These are phyloP conservation scores for Thinocorus orbignyianus DNA, from an alignment of 2,113 vertebrate genomes.

Conservation along the genomic window DNA sequence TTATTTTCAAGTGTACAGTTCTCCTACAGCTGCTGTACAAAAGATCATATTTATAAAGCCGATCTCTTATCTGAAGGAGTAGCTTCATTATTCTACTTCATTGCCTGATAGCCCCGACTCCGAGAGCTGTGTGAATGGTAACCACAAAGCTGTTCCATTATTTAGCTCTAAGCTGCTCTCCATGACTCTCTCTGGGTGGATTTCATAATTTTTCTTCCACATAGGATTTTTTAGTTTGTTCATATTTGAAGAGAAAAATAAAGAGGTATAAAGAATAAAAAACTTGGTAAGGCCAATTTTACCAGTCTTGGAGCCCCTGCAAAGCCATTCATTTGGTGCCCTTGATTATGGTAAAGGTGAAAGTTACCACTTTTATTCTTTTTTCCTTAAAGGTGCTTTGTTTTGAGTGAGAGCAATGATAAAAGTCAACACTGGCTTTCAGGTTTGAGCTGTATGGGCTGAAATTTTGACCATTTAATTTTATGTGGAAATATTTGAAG, in stretches of 20 bases:
- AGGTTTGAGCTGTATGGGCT: background rate
- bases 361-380: background rate
- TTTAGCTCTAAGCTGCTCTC: conserved; percentile 68
- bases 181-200: conserved; percentile 60
- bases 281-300: conserved; percentile 4
- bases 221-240: conserved; percentile 53
- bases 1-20: conserved; percentile 68
- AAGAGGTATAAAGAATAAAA: conserved; percentile 27
- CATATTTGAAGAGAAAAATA: conserved; percentile 55
- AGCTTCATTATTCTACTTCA: conserved; percentile 69
- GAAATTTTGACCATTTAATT: conserved; percentile 1
- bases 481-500: background rate
- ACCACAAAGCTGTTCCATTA: conserved; percentile 68
- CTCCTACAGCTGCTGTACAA: conserved; percentile 65
- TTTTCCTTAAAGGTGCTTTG: conserved; percentile 25
- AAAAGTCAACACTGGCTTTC: conserved; percentile 24
- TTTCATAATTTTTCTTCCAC: conserved; percentile 60
- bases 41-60: conserved; percentile 69
- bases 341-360: conserved; percentile 41
- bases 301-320: conserved; percentile 21
- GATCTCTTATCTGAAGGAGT: conserved; percentile 70
- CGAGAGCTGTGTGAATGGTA: conserved; percentile 61
- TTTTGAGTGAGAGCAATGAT: conserved; percentile 22
- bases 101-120: conserved; percentile 63
- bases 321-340: conserved; percentile 24